These are phyloP conservation scores for Nyctereutes procyonoides DNA, from an alignment of 2,113 vertebrate species.

Conservation along the genomic window DNA sequence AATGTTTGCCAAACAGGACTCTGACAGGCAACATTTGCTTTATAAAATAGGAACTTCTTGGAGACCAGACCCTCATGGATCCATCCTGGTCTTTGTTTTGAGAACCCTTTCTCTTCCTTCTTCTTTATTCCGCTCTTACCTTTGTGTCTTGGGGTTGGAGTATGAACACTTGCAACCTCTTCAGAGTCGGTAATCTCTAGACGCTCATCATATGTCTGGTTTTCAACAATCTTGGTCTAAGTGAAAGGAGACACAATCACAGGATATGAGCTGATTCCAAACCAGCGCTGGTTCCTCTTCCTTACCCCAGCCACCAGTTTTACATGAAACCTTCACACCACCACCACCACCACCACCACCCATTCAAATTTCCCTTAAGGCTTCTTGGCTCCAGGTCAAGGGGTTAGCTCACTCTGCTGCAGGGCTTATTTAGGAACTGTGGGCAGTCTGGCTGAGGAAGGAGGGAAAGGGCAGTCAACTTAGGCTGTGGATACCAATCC, in stretches of 20 bases:
- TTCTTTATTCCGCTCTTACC: constrained; percentile 75
- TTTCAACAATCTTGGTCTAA: constrained; percentile 87
- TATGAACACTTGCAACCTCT: constrained; percentile 87
- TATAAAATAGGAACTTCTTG: background rate
- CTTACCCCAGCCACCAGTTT: background rate
- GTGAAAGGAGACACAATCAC: background rate
- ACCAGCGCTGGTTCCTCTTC: background rate
- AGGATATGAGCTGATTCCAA: background rate
- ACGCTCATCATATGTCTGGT: constrained; percentile 95
- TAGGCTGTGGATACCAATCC: background rate
- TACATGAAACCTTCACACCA: background rate
- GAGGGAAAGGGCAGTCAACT: background rate
- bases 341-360: too few relatives aligned
- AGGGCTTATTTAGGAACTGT: background rate
- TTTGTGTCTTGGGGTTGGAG: constrained; percentile 83
- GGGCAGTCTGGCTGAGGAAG: background rate
- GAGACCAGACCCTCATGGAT: background rate
- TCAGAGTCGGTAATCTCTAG: constrained; percentile 92
- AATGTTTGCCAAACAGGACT: background rate
- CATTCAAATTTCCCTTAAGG: background rate
- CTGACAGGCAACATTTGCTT: background rate
- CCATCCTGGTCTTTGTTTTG: background rate
- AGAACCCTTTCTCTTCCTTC: background rate
- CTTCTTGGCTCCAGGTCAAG: background rate
- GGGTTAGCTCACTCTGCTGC: background rate